Evolutionary conservation across 2,888 invertebrate genomes (phyloP).

Genomic region (Aphrophora alni): DNA sequence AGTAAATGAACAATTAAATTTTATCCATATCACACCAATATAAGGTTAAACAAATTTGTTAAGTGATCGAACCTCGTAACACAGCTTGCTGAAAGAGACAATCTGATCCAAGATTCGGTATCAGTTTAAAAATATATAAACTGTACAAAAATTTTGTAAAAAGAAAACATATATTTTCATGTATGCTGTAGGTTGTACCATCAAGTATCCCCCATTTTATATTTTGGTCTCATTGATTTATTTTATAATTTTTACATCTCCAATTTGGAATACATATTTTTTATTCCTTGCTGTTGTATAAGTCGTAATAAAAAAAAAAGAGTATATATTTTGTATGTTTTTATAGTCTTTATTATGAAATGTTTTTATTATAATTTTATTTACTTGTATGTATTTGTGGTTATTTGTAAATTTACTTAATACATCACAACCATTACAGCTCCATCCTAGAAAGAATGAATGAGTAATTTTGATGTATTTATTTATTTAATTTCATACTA

Average conservation of each 20-base stretch:
- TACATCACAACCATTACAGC: background rate
- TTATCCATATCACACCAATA: background rate
- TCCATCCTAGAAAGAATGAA: too few species aligned
- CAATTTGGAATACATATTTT: background rate
- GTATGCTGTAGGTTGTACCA: background rate
- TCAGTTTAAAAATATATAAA: background rate
- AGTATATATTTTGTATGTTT: background rate
- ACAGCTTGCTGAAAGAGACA: too few species aligned
- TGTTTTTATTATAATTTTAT: constrained; percentile 6
- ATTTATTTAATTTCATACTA: too few species aligned
- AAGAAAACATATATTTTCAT: background rate
- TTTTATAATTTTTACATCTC: background rate
- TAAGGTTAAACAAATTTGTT: background rate
- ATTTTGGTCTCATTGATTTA: background rate
- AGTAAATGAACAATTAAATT: background rate
- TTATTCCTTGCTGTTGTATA: background rate
- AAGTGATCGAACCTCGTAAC: too few species aligned
- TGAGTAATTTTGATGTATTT: too few species aligned
- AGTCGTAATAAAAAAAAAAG: background rate
- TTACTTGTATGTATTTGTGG: background rate
- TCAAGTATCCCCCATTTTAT: background rate
- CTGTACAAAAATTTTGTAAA: constrained; percentile 1
- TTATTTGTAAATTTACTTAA: background rate
- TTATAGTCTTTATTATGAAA: background rate
- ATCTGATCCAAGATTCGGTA: background rate